Base-by-base conservation (phyloP, 1,140 invertebrate species). In the Heliconius congener region DNA sequence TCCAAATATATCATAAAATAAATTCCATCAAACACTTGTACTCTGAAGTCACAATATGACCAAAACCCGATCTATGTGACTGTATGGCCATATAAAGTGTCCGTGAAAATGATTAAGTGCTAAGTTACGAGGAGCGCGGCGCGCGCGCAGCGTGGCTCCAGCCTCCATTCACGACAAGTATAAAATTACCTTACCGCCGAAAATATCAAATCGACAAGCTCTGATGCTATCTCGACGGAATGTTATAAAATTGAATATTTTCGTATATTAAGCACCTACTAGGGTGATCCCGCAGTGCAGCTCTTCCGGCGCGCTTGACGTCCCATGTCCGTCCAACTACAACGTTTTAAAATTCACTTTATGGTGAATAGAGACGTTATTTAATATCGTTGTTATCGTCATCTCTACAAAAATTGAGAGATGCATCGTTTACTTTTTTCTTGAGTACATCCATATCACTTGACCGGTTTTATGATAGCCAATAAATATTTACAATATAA, bases 191-290 rank as follows among this genome's bases (percentile, higher is more conserved):
- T 92, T 88, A 91, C 90, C 90, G 91, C 91, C 91, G 91, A 93
- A 94, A 93, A 94, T 91, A 93, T 94, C 90, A 93, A 93, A 91
- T 94, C 93, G 92, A 91, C 93, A 91, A 85, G 82, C 84, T 74
- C 80, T 86, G 91, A 93, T 93, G 87, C 90, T 93, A 93, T 93
- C 91, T 87, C 83, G 77, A 83, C 83, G 87, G 87, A 93, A 93
- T 91, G 91, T 93, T 92, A 92, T 94, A 94, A 94, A 93, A 94
- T 94, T 94, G 90, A 94, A 94, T 92, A 94, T 94, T 90, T 93
- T 88, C 90, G 90, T 90, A 89, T 87, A 86, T 91, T 89, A 91
- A 86, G 82, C 78, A 83, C 81, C 77, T 82, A 84, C 82, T 81
- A 77, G 77, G 80, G 86, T 83, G 85, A 86, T 83, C 88, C 90